A percentile compares a stretch with the other conserved stretches of the same genome.
Conservation (phyloP, 2,797 vertebrate species). For the Gorsachius magnificus region DNA sequence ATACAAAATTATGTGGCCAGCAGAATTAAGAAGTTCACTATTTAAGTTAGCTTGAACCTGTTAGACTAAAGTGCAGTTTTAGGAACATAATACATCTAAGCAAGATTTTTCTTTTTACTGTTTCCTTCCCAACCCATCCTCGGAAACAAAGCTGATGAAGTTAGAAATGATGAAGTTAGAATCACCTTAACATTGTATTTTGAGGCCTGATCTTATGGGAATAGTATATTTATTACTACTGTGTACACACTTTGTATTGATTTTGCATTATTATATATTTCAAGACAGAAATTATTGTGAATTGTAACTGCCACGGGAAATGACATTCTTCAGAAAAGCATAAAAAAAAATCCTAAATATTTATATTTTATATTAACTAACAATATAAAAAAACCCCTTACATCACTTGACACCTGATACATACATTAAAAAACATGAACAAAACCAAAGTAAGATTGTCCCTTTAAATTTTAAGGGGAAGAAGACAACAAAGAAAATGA, state of each 20-base stretch:
- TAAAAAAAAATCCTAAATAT: not conserved
- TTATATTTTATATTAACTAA: conserved; percentile 8
- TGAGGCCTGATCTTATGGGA: not conserved
- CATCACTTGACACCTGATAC: not conserved
- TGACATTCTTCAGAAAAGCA: not conserved
- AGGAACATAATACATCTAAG: not conserved
- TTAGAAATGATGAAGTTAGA: not conserved
- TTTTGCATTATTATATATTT: not conserved
- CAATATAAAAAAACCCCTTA: not conserved
- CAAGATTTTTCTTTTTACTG: not conserved
- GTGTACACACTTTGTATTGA: not conserved
- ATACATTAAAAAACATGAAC: not conserved
- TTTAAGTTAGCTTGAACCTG: not conserved
- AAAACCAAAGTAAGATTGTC: conserved; percentile 33
- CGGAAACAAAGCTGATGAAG: not conserved
- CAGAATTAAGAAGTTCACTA: not conserved
- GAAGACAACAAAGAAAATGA: not conserved
- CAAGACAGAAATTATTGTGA: not conserved
- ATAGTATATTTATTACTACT: not conserved
- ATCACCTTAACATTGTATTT: not conserved
- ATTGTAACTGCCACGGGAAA: not conserved
- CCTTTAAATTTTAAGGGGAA: conserved; percentile 43
- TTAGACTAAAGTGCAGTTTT: not conserved
- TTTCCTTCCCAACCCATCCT: not conserved
- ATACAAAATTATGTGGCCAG: not conserved